phyloP scores from a whole-genome alignment of 2,888 invertebrate genomes.

The Andrena hattorfiana region DNA sequence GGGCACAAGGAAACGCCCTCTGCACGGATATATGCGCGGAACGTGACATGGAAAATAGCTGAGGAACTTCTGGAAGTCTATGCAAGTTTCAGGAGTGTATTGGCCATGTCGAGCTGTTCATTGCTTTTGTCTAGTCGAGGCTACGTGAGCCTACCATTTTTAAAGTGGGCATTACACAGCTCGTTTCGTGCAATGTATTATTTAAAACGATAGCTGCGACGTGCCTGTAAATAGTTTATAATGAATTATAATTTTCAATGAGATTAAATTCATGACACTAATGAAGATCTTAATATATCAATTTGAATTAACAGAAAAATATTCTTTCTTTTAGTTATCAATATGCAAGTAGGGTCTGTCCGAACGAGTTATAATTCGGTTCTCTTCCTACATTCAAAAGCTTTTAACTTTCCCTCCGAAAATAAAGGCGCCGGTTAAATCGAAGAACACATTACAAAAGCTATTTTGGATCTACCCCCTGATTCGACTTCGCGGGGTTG shows the following conservation, averaged over 20 bases:
- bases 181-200: conserved; percentile 4
- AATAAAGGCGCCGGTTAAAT: background rate
- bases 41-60: conserved; percentile 52
- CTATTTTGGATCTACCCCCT: conserved; percentile 28
- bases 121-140: conserved; percentile 44
- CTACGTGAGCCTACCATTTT: conserved; percentile 32
- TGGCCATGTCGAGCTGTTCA: conserved; percentile 51
- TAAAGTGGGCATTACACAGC: conserved; percentile 18
- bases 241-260: background rate
- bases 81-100: conserved; percentile 39
- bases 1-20: conserved; percentile 19
- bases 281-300: too few species aligned
- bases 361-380: too few species aligned
- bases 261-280: conserved; percentile 2
- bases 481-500: conserved; percentile 5
- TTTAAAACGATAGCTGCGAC: background rate
- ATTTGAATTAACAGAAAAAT: too few species aligned
- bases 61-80: conserved; percentile 35
- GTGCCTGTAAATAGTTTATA: too few species aligned
- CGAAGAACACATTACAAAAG: conserved; percentile 1
- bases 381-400: too few species aligned
- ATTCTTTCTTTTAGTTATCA: too few species aligned
- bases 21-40: conserved; percentile 44
- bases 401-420: background rate
- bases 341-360: too few species aligned